Conservation (phyloP, 2,888 invertebrate genomes). For the Siphlonurus alternatus region DNA sequence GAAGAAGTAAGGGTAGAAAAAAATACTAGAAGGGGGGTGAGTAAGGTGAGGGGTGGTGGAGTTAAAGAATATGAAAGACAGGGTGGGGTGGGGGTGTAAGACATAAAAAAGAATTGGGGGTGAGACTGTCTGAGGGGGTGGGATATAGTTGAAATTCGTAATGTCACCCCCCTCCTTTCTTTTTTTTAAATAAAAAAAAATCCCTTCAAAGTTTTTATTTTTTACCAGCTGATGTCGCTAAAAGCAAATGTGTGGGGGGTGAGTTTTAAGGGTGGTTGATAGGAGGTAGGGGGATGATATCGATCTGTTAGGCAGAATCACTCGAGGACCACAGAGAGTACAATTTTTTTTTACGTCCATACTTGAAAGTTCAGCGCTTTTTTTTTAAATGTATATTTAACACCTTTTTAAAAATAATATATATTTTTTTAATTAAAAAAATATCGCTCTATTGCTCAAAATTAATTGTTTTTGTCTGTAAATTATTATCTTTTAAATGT, state of each 20-base stretch:
- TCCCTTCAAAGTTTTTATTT: conserved; percentile 4
- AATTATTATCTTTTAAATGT: too few relatives aligned
- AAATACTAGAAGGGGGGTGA: neutral
- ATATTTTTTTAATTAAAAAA: too few relatives aligned
- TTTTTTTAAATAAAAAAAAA: neutral
- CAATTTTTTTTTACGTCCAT: too few relatives aligned
- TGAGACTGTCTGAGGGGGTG: neutral
- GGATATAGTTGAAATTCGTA: too few relatives aligned
- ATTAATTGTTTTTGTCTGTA: too few relatives aligned
- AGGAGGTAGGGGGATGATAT: neutral
- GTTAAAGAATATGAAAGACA: neutral
- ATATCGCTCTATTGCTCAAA: too few relatives aligned
- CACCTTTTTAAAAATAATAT: neutral
- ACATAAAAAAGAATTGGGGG: neutral
- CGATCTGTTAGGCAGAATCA: too few relatives aligned
- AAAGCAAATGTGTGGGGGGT: neutral
- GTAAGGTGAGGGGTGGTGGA: neutral
- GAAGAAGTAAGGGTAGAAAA: neutral
- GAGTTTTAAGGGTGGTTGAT: neutral
- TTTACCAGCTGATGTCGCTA: neutral
- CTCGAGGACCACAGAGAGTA: too few relatives aligned
- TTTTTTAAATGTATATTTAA: neutral
- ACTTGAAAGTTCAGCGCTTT: too few relatives aligned
- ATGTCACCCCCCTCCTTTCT: neutral
- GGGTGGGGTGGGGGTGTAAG: neutral